Conservation (phyloP, 2,113 vertebrate species). For the Crocuta crocuta region DNA sequence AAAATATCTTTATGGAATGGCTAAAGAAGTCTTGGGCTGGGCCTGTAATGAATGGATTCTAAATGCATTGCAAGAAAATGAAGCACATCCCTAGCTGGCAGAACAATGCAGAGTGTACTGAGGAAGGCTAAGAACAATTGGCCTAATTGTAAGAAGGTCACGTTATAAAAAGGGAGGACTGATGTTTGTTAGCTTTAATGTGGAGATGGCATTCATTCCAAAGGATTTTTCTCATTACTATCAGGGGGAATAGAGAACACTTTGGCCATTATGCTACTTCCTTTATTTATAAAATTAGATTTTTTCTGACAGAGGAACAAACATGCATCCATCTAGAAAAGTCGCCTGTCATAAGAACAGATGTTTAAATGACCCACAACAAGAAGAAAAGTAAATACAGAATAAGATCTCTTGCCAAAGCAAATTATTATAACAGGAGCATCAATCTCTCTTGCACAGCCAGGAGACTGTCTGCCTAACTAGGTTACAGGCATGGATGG, state of each 20-base stretch:
- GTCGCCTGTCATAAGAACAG: neutral
- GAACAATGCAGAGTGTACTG: neutral
- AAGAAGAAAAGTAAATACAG: conserved; percentile 48
- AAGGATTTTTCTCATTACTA: conserved; percentile 18
- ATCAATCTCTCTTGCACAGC: neutral
- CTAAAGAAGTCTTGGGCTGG: neutral
- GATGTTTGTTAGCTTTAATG: neutral
- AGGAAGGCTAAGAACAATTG: neutral
- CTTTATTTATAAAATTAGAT: conserved; percentile 48
- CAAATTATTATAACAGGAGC: conserved; percentile 17
- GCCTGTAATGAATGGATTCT: neutral
- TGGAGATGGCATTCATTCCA: neutral
- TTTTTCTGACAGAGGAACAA: conserved; percentile 56
- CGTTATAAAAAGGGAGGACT: neutral
- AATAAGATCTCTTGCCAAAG: conserved; percentile 24
- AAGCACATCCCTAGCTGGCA: neutral
- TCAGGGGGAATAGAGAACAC: conserved; percentile 1
- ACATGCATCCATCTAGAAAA: conserved; percentile 40
- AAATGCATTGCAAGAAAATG: neutral
- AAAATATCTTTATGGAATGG: conserved; percentile 8
- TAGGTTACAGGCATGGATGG: neutral
- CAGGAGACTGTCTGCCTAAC: neutral
- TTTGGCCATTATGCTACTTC: conserved; percentile 31
- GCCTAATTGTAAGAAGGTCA: neutral
- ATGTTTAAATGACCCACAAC: conserved; percentile 45